Evolutionary conservation across 1,140 invertebrate species (phyloP).

Genomic region (Sweltsa coloradensis): DNA sequence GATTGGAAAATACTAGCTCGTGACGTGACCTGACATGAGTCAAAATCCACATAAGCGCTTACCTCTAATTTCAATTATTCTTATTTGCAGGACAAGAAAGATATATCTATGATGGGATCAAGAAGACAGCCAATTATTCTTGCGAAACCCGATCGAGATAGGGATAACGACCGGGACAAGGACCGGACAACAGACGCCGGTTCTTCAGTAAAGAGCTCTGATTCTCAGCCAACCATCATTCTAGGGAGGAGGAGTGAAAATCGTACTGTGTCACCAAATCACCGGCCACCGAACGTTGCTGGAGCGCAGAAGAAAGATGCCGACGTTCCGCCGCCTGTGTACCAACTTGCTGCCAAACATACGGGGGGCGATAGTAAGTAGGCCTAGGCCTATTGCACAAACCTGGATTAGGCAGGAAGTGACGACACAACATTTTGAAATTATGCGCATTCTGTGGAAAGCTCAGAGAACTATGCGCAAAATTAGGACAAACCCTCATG

Average conservation of each 20-base stretch:
- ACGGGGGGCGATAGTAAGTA: slow-evolving; percentile 17
- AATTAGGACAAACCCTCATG: not conserved
- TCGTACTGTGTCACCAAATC: slow-evolving; percentile 34
- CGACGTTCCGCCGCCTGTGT: slow-evolving; percentile 19
- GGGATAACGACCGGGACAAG: slow-evolving; percentile 7
- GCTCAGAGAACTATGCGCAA: not conserved
- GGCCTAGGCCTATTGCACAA: not conserved
- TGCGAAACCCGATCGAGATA: slow-evolving; percentile 14
- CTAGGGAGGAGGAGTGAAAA: slow-evolving; percentile 37
- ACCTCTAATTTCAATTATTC: too few relatives aligned
- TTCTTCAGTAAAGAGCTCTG: not conserved
- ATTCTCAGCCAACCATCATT: slow-evolving; percentile 35
- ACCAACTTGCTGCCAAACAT: slow-evolving; percentile 19
- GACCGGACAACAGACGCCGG: not conserved
- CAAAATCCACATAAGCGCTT: too few relatives aligned
- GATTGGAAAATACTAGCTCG: too few relatives aligned
- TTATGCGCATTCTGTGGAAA: not conserved
- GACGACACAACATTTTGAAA: too few relatives aligned
- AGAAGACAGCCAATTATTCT: slow-evolving; percentile 11
- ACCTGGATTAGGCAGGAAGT: not conserved
- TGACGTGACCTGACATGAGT: too few relatives aligned
- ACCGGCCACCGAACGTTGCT: slow-evolving; percentile 22
- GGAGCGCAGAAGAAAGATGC: slow-evolving; percentile 24
- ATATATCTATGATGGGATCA: not conserved
- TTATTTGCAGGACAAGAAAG: slow-evolving; percentile 7